A percentile compares a stretch with the other conserved stretches of the same genome.
Evolutionary conservation across 2,797 vertebrate species (phyloP).

Genomic region (Corythornis leucogaster): DNA sequence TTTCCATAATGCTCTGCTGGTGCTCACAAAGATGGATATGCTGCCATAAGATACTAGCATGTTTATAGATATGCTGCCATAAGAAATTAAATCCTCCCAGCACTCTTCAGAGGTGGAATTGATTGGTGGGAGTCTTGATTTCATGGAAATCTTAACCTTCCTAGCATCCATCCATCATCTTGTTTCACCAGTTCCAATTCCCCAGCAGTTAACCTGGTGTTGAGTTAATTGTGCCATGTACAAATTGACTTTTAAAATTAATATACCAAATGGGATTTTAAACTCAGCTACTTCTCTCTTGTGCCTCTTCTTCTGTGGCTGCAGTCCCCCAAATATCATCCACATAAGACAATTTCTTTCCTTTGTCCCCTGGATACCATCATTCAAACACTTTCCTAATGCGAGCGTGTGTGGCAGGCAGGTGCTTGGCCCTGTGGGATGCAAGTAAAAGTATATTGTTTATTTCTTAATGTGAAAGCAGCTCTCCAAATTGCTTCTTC

Average conservation of each 20-base stretch:
- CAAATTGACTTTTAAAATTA: not conserved
- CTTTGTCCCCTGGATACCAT: not conserved
- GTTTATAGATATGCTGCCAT: not conserved
- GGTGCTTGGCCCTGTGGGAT: conserved; percentile 12
- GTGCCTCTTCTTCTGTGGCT: not conserved
- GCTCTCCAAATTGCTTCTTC: not conserved
- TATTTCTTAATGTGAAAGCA: conserved; percentile 46
- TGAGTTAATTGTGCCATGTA: not conserved
- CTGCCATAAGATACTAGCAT: not conserved
- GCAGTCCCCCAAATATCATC: fast-evolving
- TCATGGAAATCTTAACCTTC: conserved; percentile 25
- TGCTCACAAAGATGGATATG: not conserved
- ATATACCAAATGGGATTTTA: no score
- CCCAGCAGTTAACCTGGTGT: not conserved
- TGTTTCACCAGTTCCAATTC: not conserved
- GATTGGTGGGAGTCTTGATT: conserved; percentile 6
- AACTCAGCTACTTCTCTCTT: not conserved
- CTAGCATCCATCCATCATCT: not conserved
- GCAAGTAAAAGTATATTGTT: not conserved
- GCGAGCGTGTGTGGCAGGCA: not conserved
- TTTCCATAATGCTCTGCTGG: not conserved
- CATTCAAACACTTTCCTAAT: not conserved
- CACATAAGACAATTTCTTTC: not conserved
- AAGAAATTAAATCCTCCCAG: conserved; percentile 33
- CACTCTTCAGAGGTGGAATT: not conserved